phyloP scores from a whole-genome alignment of 2,113 vertebrate genomes.

The Alligator mississippiensis region DNA sequence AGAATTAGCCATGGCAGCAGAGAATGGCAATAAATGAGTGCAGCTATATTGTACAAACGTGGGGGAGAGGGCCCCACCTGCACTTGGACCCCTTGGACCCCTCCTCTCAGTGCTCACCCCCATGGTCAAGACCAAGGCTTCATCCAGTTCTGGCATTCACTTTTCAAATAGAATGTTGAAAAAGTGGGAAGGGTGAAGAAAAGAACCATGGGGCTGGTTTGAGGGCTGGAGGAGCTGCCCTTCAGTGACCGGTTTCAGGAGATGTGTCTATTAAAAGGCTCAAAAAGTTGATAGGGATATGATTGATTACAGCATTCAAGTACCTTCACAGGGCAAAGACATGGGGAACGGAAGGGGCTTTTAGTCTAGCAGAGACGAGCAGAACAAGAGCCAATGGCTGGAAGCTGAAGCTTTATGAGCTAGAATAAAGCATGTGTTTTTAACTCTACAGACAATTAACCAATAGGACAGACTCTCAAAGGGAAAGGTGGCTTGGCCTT shows the following conservation, averaged over 20 bases:
- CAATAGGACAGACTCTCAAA: too few relatives aligned
- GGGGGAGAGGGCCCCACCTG: too few relatives aligned
- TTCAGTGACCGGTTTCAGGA: rapidly evolving
- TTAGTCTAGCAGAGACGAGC: not conserved
- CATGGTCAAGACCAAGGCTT: not conserved
- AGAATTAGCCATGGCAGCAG: not conserved
- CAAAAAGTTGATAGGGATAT: not conserved
- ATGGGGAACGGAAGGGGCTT: not conserved
- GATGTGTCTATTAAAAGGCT: not conserved
- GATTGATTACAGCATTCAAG: rapidly evolving
- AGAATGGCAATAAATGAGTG: not conserved
- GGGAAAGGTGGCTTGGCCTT: too few relatives aligned
- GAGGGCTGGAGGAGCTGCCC: not conserved
- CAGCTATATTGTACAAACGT: too few relatives aligned
- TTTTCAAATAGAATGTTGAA: not conserved
- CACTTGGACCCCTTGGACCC: too few relatives aligned
- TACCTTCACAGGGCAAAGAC: not conserved
- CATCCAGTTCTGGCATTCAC: not conserved
- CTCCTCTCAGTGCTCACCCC: too few relatives aligned
- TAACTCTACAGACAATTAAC: not conserved
- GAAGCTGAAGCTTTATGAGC: not conserved
- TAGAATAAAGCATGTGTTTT: not conserved
- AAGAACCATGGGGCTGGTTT: not conserved
- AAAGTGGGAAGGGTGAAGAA: not conserved
- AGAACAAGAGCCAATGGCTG: not conserved